phyloP scores from a whole-genome alignment of 2,888 invertebrate species.

The Lithophane socia region DNA sequence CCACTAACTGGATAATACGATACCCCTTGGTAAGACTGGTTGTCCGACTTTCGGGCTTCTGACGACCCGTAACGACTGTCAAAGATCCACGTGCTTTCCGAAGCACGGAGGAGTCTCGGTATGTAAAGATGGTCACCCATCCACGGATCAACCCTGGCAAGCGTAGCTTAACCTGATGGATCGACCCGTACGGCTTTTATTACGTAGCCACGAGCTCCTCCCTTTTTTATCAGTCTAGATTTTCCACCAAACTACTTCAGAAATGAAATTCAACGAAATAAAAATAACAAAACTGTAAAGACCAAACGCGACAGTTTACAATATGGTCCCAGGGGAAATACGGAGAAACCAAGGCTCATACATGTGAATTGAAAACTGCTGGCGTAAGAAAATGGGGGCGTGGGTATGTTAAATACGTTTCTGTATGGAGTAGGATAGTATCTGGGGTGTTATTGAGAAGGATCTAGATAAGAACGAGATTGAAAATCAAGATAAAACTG shows the following conservation, averaged over 20 bases:
- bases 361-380: slow-evolving; percentile 52
- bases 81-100: no score
- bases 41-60: no score
- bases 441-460: slow-evolving; percentile 22
- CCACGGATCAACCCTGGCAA: no score
- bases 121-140: no score
- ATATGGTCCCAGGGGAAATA: slow-evolving; percentile 53
- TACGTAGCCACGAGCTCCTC: no score
- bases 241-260: not conserved
- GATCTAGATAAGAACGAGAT: slow-evolving; percentile 14
- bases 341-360: slow-evolving; percentile 33
- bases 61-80: no score
- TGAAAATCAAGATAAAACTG: not conserved
- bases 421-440: not conserved
- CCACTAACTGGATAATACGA: no score
- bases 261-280: not conserved
- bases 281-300: slow-evolving; percentile 17
- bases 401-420: slow-evolving; percentile 12
- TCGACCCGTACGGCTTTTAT: no score
- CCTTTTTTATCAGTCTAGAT: not conserved
- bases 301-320: slow-evolving; percentile 23
- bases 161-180: no score
- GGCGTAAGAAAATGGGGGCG: slow-evolving; percentile 8
- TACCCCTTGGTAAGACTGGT: no score
- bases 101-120: no score